A percentile compares a stretch with the other conserved stretches of the same genome.
Conservation (phyloP, 2,888 invertebrate species). For the Palloptera scutellata region DNA sequence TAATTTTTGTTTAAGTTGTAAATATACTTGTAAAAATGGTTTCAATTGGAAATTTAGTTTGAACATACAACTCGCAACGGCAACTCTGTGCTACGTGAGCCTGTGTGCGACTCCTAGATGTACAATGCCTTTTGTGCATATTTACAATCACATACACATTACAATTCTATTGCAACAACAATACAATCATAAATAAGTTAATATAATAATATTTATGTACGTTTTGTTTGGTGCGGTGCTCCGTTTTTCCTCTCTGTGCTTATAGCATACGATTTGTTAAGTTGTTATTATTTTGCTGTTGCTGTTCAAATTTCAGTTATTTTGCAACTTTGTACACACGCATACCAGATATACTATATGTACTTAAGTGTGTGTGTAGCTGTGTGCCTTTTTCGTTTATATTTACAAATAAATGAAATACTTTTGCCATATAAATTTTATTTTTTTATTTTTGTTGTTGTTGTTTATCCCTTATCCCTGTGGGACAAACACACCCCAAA, state of each 20-base stretch:
- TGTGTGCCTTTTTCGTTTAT: slow-evolving; percentile 1
- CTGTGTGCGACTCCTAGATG: no score
- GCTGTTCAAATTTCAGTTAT: slow-evolving; percentile 18
- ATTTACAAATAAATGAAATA: slow-evolving; percentile 22
- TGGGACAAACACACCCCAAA: background rate
- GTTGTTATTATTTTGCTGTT: slow-evolving; percentile 43
- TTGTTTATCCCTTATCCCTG: slow-evolving; percentile 12
- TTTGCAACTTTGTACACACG: slow-evolving; percentile 31
- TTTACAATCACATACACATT: no score
- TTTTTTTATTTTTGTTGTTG: slow-evolving; percentile 5
- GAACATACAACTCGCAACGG: no score
- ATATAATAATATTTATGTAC: slow-evolving; percentile 55
- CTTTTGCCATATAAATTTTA: slow-evolving; percentile 16
- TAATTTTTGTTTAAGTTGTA: no score
- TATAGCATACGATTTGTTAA: slow-evolving; percentile 52
- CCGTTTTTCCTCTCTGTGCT: slow-evolving; percentile 50
- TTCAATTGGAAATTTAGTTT: no score
- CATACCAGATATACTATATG: no score
- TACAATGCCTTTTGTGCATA: no score
- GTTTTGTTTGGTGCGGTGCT: slow-evolving; percentile 40
- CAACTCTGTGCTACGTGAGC: no score
- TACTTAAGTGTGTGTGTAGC: background rate
- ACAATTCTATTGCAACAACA: no score
- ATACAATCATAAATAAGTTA: slow-evolving; percentile 40
- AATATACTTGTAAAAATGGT: no score